phyloP scores from a whole-genome alignment of 2,888 invertebrate genomes.

The Trichopria drosophilae region DNA sequence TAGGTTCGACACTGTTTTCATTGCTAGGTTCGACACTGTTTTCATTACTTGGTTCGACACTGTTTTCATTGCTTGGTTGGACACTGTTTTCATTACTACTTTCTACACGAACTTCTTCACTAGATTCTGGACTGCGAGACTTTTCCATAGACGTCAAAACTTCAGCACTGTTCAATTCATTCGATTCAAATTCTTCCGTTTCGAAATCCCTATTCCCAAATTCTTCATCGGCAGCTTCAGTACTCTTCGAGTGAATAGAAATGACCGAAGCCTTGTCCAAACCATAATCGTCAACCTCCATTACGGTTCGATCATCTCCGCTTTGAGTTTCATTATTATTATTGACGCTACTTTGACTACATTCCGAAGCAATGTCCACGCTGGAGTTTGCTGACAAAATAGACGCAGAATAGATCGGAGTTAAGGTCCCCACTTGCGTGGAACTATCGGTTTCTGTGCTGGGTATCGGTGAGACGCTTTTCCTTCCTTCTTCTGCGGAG shows the following conservation, averaged over 20 bases:
- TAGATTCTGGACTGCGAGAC: conserved; percentile 9
- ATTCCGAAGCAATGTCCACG: conserved; percentile 33
- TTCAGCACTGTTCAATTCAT: background rate
- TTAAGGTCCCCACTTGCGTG: conserved; percentile 11
- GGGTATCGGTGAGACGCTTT: too few species aligned
- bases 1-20: conserved; percentile 1
- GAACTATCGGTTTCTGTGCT: conserved; percentile 6
- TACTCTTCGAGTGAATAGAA: too few species aligned
- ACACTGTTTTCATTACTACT: background rate
- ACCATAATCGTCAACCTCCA: conserved; percentile 35
- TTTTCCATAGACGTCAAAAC: background rate
- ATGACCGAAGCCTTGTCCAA: conserved; percentile 34
- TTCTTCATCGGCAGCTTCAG: conserved; percentile 1
- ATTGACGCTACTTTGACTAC: too few species aligned
- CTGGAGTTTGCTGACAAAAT: conserved; percentile 44
- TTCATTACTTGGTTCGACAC: conserved; percentile 13
- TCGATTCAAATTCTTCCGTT: background rate
- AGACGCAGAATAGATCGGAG: conserved; percentile 37
- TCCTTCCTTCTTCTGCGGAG: too few species aligned
- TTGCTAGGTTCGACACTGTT: conserved; percentile 9
- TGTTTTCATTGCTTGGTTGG: conserved; percentile 1
- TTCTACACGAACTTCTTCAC: conserved; percentile 30
- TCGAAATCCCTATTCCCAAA: too few species aligned
- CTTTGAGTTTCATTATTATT: background rate
- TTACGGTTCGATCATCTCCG: background rate